These are phyloP conservation scores for Natator depressus DNA, from an alignment of 2,113 vertebrate species.

Conservation along the genomic window DNA sequence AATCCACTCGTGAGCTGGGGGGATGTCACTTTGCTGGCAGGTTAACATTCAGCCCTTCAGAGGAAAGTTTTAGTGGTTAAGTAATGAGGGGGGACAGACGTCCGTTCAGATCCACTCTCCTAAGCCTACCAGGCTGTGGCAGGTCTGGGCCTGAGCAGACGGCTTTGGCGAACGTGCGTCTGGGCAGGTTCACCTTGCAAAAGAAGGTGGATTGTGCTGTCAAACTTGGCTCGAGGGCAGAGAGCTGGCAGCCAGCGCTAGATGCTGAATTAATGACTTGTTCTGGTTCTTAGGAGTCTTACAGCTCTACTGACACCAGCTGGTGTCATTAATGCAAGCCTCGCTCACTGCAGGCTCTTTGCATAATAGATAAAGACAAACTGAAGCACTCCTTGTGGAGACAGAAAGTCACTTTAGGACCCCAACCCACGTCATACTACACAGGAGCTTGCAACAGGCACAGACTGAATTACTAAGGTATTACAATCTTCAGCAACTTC, in stretches of 20 bases:
- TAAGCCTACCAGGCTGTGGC: not conserved
- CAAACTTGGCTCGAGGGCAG: not conserved
- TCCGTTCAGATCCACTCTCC: not conserved
- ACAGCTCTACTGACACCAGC: not conserved
- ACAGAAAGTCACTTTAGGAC: not conserved
- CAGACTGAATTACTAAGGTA: not conserved
- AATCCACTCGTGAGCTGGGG: not conserved
- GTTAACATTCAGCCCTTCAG: conserved; percentile 23
- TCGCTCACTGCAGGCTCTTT: not conserved
- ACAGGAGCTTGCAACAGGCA: not conserved
- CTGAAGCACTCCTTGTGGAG: not conserved
- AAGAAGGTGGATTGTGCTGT: not conserved
- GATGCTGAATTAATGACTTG: not conserved
- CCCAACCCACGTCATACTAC: not conserved
- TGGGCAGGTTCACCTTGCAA: not conserved
- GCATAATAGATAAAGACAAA: not conserved
- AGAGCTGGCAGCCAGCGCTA: not conserved
- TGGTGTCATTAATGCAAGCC: not conserved
- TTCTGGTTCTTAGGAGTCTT: not conserved
- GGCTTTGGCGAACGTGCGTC: not conserved
- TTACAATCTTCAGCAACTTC: not conserved
- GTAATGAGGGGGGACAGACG: not conserved
- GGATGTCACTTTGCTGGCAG: conserved; percentile 18
- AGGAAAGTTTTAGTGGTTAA: not conserved
- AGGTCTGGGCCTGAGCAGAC: not conserved